Evolutionary conservation across 2,113 vertebrate genomes (phyloP).

Genomic region (Recurvirostra avosetta): DNA sequence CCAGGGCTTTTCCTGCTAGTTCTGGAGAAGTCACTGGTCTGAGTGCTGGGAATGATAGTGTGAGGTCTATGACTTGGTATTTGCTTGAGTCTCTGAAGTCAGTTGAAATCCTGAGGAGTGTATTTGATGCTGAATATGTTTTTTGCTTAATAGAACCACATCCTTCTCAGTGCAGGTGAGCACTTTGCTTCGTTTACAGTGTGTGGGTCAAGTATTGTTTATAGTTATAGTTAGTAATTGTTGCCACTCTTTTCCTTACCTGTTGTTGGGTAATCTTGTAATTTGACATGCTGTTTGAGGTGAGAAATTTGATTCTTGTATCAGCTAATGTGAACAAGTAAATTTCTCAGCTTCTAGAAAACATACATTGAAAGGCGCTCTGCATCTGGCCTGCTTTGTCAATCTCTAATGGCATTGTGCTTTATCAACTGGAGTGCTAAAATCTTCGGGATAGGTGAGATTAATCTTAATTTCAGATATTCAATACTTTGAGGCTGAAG

Average conservation of each 20-base stretch:
- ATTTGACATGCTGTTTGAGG: neutral
- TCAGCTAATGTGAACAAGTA: neutral
- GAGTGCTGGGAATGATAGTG: neutral
- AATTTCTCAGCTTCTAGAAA: neutral
- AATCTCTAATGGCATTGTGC: neutral
- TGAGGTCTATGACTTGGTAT: neutral
- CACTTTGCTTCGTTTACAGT: neutral
- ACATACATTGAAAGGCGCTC: neutral
- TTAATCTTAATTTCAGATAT: slow-evolving; percentile 5
- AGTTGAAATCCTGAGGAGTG: neutral
- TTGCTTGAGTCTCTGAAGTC: neutral
- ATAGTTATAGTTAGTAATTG: neutral
- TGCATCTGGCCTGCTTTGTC: neutral
- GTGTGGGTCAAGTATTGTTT: neutral
- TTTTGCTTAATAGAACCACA: neutral
- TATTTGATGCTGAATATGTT: neutral
- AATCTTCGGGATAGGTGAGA: neutral
- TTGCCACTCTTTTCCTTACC: neutral
- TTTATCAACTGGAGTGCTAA: neutral
- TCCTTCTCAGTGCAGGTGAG: neutral
- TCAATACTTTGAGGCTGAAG: neutral
- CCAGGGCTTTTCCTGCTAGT: neutral
- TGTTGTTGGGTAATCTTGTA: neutral
- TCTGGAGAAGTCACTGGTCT: accelerated
- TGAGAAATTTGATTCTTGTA: neutral